Evolutionary conservation across 1,140 invertebrate genomes (phyloP).

Genomic region (Chelonus insularis): DNA sequence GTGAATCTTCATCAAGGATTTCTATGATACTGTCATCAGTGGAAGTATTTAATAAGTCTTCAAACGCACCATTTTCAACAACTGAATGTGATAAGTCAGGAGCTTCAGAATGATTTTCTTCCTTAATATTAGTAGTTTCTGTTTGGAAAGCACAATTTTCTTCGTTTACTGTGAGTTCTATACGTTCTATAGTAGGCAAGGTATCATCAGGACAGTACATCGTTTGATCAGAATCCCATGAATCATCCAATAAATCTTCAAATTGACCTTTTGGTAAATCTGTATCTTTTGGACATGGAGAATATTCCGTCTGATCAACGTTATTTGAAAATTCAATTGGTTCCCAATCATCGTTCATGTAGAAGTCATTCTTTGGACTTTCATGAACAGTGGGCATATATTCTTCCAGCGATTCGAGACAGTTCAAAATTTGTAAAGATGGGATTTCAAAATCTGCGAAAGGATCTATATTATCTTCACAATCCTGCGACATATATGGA

Average conservation of each 20-base stretch:
- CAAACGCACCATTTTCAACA: conserved; percentile 26
- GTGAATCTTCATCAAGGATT: not conserved
- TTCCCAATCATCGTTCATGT: no score
- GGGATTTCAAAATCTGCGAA: not conserved
- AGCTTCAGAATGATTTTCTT: not conserved
- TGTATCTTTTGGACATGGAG: no score
- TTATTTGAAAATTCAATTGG: no score
- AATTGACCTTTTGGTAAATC: conserved; percentile 11
- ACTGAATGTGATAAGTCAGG: not conserved
- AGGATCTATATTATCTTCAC: conserved; percentile 15
- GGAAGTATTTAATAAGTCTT: conserved; percentile 37
- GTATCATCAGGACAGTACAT: not conserved
- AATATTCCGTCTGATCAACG: no score
- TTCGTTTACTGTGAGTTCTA: conserved; percentile 5
- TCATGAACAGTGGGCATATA: not conserved
- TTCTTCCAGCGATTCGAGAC: not conserved
- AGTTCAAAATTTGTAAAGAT: not conserved
- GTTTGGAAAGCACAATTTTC: not conserved
- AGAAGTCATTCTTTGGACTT: no score
- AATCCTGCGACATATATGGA: conserved; percentile 33
- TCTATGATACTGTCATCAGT: conserved; percentile 30
- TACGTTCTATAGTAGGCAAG: not conserved
- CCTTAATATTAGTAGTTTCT: not conserved
- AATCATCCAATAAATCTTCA: conserved; percentile 30
- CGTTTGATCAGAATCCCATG: conserved; percentile 2